phyloP scores from a whole-genome alignment of 2,888 invertebrate genomes.

The Drosophila flavopinicola region DNA sequence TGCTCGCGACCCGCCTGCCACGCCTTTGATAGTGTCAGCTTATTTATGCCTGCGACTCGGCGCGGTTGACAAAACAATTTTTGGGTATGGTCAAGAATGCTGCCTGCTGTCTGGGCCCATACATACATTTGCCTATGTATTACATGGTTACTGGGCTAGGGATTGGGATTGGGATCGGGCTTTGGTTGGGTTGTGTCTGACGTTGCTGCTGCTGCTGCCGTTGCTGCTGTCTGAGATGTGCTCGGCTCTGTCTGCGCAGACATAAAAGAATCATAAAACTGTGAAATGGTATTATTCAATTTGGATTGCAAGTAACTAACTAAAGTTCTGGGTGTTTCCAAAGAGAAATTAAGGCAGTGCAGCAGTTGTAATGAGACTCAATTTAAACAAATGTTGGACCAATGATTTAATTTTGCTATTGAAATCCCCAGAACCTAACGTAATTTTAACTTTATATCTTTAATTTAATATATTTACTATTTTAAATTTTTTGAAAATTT shows the following conservation, averaged over 20 bases:
- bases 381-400: no score
- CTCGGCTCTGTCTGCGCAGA: conserved; percentile 41
- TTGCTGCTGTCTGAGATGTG: conserved; percentile 16
- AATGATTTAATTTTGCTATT: no score
- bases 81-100: conserved; percentile 83
- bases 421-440: no score
- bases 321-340: conserved; percentile 26
- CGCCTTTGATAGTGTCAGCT: conserved; percentile 59
- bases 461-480: no score
- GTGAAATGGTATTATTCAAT: conserved; percentile 77
- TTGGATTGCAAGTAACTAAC: conserved; percentile 41
- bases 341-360: background rate
- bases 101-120: conserved; percentile 39
- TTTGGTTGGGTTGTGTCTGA: conserved; percentile 5
- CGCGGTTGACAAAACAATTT: conserved; percentile 64
- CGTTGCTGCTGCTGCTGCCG: conserved; percentile 9
- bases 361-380: background rate
- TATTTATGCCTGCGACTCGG: conserved; percentile 54
- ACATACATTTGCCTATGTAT: conserved; percentile 32
- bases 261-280: conserved; percentile 75
- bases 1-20: conserved; percentile 26
- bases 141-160: conserved; percentile 45
- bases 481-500: no score
- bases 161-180: conserved; percentile 4
- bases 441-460: no score